Conservation (phyloP, 2,797 vertebrate species). For the Eulemur coronatus region DNA sequence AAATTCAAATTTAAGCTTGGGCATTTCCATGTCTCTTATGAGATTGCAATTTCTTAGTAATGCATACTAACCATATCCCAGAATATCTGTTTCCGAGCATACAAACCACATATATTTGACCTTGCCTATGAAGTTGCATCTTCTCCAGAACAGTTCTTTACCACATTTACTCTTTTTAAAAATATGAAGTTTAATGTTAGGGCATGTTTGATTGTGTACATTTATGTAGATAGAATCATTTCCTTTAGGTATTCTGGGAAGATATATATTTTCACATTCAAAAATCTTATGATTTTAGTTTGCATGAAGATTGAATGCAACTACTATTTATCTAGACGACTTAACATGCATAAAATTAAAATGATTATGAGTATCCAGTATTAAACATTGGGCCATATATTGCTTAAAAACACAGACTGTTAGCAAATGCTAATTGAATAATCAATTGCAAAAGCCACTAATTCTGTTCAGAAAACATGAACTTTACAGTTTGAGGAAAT, state of each 20-base stretch:
- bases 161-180: background rate
- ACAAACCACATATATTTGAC: constrained; percentile 21
- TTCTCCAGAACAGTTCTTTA: constrained; percentile 10
- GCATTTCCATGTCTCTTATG: constrained; percentile 20
- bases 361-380: constrained; percentile 49
- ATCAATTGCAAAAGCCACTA: background rate
- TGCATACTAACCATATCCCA: background rate
- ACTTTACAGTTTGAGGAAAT: background rate
- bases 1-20: constrained; percentile 28
- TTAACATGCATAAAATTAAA: constrained; percentile 35
- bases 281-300: constrained; percentile 60
- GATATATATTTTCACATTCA: background rate
- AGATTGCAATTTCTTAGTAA: constrained; percentile 61
- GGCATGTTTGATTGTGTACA: background rate
- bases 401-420: constrained; percentile 5
- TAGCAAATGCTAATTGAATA: constrained; percentile 27
- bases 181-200: background rate
- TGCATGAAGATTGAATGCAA: constrained; percentile 63
- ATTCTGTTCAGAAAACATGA: constrained; percentile 46
- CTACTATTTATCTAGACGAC: constrained; percentile 73
- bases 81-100: constrained; percentile 49
- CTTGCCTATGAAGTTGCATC: constrained; percentile 59
- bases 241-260: background rate
- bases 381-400: constrained; percentile 50
- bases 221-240: background rate